Evolutionary conservation across 2,797 vertebrate genomes (phyloP), one percentile per base, ranked within the genome.

Genomic region (Geotrypetes seraphini): DNA sequence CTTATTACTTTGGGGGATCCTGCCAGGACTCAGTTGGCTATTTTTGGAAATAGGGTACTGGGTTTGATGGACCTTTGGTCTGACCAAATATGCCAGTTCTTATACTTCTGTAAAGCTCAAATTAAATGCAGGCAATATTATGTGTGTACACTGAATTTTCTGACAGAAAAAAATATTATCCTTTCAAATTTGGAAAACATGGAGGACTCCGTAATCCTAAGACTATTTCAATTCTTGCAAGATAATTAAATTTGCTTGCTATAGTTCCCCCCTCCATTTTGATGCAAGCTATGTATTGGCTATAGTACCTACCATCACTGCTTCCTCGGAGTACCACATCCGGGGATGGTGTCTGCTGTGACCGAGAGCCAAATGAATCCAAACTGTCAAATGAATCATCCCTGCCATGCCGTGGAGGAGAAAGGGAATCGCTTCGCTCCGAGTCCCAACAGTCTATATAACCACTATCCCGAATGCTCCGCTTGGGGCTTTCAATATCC

Each of bases 351-450:
- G 92, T 97, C 66, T 94, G 94, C 66, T 74, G 87, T 2, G 94
- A 97, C 54, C 91, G 89, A 16, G 93, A 97, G 49, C 95, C 90
- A 43, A 97, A 90, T 38, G 96, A 99, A 77, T 99, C 96, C 84
- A 99, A 87, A 25, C 94, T 97, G 87, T 97, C 96, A 47, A 97
- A 96, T 36, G 96, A 99, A 67, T 99, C 90, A 83, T 99, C 92
- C 45, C 93, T 77, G 43, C 83, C 80, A 50, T 95, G 94, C 25
- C 84, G 88, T 18, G 91, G 92, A 0, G 94, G 90, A 2, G 96
- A 99, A 7, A 97, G 88, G 6, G 94, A 97, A 60, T 95, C 91
- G 0, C 92, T 97, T 70, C 94, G 91, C 47, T 97, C 93, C 0
- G 92, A 95, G 59, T 97, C 96, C 91, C 96, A 99, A 78, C 91